Percentiles rank a stretch among this genome's conserved stretches.
Conservation (phyloP, 2,113 vertebrate species). For the Callospermophilus lateralis region DNA sequence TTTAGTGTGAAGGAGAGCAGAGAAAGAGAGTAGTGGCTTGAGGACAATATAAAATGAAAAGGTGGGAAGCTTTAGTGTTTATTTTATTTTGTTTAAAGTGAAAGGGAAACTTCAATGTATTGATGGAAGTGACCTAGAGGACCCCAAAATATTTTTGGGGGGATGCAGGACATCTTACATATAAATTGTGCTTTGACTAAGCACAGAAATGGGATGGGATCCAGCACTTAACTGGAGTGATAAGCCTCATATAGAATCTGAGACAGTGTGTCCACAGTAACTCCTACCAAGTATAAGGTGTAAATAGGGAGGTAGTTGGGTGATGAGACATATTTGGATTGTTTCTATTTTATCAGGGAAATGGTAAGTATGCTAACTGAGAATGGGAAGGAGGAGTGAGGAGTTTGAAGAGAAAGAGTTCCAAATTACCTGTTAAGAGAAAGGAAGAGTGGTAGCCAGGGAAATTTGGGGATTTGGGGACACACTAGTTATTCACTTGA, state of each 20-base stretch:
- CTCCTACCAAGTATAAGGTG: background rate
- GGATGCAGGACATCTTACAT: background rate
- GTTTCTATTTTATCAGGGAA: background rate
- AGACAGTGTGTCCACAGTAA: background rate
- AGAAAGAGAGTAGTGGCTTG: background rate
- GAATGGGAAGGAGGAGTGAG: background rate
- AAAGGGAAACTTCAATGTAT: background rate
- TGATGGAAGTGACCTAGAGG: background rate
- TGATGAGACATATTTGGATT: background rate
- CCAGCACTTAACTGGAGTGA: background rate
- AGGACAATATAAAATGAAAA: background rate
- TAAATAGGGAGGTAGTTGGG: background rate
- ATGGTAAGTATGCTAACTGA: background rate
- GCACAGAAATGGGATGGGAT: background rate
- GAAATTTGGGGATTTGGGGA: too few species aligned
- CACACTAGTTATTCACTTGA: background rate
- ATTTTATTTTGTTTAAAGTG: background rate
- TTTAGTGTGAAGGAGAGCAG: background rate
- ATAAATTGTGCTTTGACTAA: background rate
- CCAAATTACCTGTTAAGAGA: background rate
- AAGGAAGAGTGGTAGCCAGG: background rate
- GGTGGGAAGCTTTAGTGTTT: background rate
- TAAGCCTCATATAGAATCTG: background rate
- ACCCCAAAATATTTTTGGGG: background rate
- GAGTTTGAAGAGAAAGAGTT: background rate